Evolutionary conservation across 2,888 invertebrate genomes (phyloP).

Genomic region (Colletes collaris): DNA sequence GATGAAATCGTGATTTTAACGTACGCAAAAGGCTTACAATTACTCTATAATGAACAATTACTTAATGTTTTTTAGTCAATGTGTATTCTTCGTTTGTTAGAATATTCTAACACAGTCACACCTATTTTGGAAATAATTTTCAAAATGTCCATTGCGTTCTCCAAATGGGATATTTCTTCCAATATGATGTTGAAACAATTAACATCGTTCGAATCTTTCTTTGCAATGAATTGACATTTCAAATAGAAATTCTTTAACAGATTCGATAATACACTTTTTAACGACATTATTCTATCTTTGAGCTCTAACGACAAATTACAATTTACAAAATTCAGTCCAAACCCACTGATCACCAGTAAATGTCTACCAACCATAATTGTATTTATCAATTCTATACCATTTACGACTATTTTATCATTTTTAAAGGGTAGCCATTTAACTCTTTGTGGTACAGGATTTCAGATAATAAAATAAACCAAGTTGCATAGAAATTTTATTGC

Average conservation of each 20-base stretch:
- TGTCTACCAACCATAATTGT: background rate
- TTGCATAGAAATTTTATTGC: too few relatives aligned
- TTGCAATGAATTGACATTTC: background rate
- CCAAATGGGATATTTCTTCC: conserved; percentile 7
- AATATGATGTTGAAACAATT: conserved; percentile 1
- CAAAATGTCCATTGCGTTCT: background rate
- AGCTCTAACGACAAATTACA: background rate
- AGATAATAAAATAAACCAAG: too few relatives aligned
- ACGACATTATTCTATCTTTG: too few relatives aligned
- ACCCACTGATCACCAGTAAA: background rate
- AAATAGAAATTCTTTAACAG: background rate
- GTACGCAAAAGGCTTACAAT: too few relatives aligned
- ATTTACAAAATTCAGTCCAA: background rate
- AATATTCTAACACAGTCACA: background rate
- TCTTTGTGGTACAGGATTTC: too few relatives aligned
- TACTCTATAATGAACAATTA: too few relatives aligned
- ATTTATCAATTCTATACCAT: conserved; percentile 16
- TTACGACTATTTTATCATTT: background rate
- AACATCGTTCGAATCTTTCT: background rate
- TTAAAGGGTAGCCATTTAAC: background rate
- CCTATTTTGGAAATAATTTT: conserved; percentile 17
- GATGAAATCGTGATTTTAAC: too few relatives aligned
- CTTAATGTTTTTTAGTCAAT: background rate
- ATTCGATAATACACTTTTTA: background rate
- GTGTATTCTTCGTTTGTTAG: background rate